These are phyloP conservation scores for Nebria brevicollis DNA, from an alignment of 2,888 invertebrate species.

Conservation along the genomic window DNA sequence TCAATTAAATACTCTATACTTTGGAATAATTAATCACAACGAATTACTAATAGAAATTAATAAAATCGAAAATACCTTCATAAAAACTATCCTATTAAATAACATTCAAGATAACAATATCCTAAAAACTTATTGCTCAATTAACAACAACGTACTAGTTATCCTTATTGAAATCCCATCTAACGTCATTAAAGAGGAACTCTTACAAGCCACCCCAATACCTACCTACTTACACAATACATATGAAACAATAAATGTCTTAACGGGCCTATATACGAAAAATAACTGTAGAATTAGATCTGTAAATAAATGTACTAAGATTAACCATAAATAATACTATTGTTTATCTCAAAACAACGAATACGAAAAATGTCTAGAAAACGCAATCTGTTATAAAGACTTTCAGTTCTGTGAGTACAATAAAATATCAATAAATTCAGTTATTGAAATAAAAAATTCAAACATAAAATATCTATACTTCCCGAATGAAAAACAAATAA, in stretches of 20 bases:
- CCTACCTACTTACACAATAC: no score
- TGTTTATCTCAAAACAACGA: conserved; percentile 4
- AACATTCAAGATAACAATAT: no score
- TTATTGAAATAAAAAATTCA: not conserved
- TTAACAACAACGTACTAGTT: not conserved
- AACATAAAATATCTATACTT: not conserved
- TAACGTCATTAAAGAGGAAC: not conserved
- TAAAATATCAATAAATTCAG: no score
- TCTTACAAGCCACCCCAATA: no score
- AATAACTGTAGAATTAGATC: not conserved
- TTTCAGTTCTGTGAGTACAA: no score
- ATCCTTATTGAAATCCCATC: conserved; percentile 19
- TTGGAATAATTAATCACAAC: no score
- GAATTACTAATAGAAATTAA: no score
- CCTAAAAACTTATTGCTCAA: not conserved
- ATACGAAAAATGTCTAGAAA: conserved; percentile 17
- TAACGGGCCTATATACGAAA: not conserved
- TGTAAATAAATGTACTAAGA: conserved; percentile 16
- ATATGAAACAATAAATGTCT: not conserved
- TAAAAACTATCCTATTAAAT: no score
- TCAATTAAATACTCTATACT: no score
- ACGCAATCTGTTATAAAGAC: not conserved
- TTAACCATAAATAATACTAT: not conserved
- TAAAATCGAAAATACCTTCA: no score
- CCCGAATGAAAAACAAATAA: conserved; percentile 10